Percentiles rank a stretch among this genome's conserved stretches.
These are phyloP conservation scores for Mythimna ferrago DNA, from an alignment of 2,888 invertebrate genomes.

Conservation along the genomic window DNA sequence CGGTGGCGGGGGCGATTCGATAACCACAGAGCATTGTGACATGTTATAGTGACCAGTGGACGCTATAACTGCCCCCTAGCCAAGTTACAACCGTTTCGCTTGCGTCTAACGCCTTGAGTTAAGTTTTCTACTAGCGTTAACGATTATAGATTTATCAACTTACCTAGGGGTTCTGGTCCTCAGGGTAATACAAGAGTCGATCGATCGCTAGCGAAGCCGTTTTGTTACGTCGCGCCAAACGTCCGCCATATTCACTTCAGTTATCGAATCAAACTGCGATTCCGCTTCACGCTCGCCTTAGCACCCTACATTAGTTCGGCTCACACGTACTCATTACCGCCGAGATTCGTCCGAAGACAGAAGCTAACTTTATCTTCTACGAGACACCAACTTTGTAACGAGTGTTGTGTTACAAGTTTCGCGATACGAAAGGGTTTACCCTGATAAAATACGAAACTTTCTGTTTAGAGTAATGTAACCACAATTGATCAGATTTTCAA, in stretches of 20 bases:
- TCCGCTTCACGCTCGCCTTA: not conserved
- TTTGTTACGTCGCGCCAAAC: not conserved
- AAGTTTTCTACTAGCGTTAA: too few relatives aligned
- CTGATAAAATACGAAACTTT: slow-evolving; percentile 33
- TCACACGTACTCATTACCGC: slow-evolving; percentile 37
- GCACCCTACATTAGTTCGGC: slow-evolving; percentile 18
- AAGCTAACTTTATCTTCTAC: slow-evolving; percentile 37
- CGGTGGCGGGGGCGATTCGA: not conserved
- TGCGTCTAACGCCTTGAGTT: too few relatives aligned
- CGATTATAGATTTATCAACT: too few relatives aligned
- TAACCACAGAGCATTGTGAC: not conserved
- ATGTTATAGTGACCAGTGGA: not conserved
- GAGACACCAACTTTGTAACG: slow-evolving; percentile 50
- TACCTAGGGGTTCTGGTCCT: not conserved
- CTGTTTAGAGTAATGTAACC: slow-evolving; percentile 11
- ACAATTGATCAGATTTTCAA: not conserved
- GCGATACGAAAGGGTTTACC: slow-evolving; percentile 44
- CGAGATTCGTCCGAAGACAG: slow-evolving; percentile 31
- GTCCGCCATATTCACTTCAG: not conserved
- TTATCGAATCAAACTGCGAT: not conserved
- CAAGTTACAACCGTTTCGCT: too few relatives aligned
- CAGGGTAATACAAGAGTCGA: not conserved
- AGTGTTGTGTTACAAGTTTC: slow-evolving; percentile 45
- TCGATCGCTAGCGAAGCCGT: not conserved
- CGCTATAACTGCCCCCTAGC: not conserved